Evolutionary conservation across 2,888 invertebrate species (phyloP).

Genomic region (Melinaea marsaeus): DNA sequence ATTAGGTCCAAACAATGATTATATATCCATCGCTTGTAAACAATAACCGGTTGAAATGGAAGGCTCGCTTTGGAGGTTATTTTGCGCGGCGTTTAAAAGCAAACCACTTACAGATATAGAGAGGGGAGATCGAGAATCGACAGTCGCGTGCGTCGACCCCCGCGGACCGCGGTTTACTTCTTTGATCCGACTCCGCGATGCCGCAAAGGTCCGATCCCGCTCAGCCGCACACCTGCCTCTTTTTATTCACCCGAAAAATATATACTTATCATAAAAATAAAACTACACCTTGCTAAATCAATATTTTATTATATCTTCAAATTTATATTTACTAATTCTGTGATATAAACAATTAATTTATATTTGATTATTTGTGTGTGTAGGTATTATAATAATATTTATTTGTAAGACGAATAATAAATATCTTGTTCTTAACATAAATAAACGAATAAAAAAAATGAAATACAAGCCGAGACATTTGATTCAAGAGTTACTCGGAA

Average conservation of each 20-base stretch:
- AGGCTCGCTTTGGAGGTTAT: conserved; percentile 59
- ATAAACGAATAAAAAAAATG: conserved; percentile 47
- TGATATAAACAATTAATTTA: too few relatives aligned
- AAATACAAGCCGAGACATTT: conserved; percentile 49
- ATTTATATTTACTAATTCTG: too few relatives aligned
- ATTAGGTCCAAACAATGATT: conserved; percentile 55
- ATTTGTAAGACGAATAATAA: not conserved
- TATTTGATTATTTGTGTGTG: too few relatives aligned
- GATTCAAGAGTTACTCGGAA: conserved; percentile 70
- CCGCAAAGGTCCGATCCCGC: conserved; percentile 45
- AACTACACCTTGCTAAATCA: conserved; percentile 15
- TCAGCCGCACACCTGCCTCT: conserved; percentile 47
- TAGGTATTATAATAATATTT: too few relatives aligned
- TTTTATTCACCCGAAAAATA: conserved; percentile 24
- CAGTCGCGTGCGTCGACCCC: conserved; percentile 74
- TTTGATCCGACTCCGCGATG: conserved; percentile 58
- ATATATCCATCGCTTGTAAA: conserved; percentile 63
- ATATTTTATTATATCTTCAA: conserved; percentile 9
- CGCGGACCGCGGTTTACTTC: conserved; percentile 48
- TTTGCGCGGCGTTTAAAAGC: conserved; percentile 52
- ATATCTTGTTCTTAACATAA: conserved; percentile 33
- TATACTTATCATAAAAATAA: conserved; percentile 10
- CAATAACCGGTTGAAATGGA: conserved; percentile 66
- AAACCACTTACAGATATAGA: conserved; percentile 41
- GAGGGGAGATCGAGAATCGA: conserved; percentile 47